These are phyloP conservation scores for Falcaria lacertinaria DNA, from an alignment of 2,888 invertebrate genomes.

Conservation along the genomic window DNA sequence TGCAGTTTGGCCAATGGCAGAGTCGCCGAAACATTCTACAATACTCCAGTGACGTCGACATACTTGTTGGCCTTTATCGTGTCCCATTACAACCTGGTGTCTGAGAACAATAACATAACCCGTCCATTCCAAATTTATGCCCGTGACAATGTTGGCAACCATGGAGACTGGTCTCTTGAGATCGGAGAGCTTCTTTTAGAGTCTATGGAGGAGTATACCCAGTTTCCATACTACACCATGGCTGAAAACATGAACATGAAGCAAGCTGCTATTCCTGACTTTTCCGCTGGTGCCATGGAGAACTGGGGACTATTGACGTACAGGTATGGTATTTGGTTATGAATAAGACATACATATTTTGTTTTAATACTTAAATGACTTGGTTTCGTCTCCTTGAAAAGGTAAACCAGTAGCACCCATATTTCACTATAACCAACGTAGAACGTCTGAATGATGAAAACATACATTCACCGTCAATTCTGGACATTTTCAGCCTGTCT, in stretches of 20 bases:
- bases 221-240: conserved; percentile 71
- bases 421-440: too few relatives aligned
- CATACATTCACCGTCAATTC: too few relatives aligned
- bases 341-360: too few relatives aligned
- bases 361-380: too few relatives aligned
- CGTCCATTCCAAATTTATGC: conserved; percentile 67
- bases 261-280: conserved; percentile 89
- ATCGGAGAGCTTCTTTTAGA: conserved; percentile 65
- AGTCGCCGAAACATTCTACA: conserved; percentile 65
- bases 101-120: conserved; percentile 22
- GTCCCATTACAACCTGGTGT: conserved; percentile 81
- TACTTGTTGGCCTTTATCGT: conserved; percentile 93
- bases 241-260: conserved; percentile 76
- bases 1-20: conserved; percentile 36
- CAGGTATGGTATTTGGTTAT: conserved; percentile 75
- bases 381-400: too few relatives aligned
- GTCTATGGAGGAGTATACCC: conserved; percentile 80
- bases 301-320: conserved; percentile 92
- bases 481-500: too few relatives aligned
- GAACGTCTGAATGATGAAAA: too few relatives aligned
- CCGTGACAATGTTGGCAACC: conserved; percentile 51
- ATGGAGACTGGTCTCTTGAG: conserved; percentile 65
- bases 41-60: conserved; percentile 85
- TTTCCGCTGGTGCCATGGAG: conserved; percentile 90
- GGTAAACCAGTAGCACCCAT: too few relatives aligned